Conservation (phyloP, 2,113 vertebrate species). For the Ophthalmolycus amberensis region DNA sequence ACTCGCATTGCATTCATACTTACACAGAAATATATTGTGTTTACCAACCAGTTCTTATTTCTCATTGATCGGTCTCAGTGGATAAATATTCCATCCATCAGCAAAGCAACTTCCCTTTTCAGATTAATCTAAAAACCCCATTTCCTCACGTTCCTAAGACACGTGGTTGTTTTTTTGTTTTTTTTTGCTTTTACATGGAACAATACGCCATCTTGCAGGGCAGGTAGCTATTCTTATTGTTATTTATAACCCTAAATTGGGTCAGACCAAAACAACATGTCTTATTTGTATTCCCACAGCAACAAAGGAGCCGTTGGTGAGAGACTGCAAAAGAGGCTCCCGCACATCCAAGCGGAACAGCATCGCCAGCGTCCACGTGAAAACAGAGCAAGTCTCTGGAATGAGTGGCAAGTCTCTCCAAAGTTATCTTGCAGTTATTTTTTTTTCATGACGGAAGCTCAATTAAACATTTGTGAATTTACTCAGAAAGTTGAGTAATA, state of each 20-base stretch:
- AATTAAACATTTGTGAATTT: neutral
- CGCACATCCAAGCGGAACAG: slow-evolving; percentile 70
- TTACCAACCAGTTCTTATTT: slow-evolving; percentile 3
- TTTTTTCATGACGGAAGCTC: neutral
- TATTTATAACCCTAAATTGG: slow-evolving; percentile 81
- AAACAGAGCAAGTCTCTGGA: slow-evolving; percentile 25
- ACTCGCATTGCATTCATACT: neutral
- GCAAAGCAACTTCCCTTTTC: slow-evolving; percentile 79
- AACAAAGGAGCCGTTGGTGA: slow-evolving; percentile 60
- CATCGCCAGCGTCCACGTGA: slow-evolving; percentile 59
- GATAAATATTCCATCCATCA: slow-evolving; percentile 42
- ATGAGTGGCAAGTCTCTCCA: slow-evolving; percentile 65
- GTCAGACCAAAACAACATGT: slow-evolving; percentile 78
- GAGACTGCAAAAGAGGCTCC: slow-evolving; percentile 76
- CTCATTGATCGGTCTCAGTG: slow-evolving; percentile 12
- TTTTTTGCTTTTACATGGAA: slow-evolving; percentile 52
- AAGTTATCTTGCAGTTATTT: neutral
- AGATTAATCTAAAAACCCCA: neutral
- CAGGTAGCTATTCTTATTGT: slow-evolving; percentile 70
- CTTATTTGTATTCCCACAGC: slow-evolving; percentile 78
- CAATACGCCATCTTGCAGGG: slow-evolving; percentile 43
- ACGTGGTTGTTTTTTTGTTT: slow-evolving; percentile 51
- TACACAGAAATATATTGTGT: neutral
- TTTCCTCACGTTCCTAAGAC: slow-evolving; percentile 38
- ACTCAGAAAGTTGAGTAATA: neutral